Conservation (phyloP, 2,113 vertebrate genomes). For the Elgaria multicarinata region DNA sequence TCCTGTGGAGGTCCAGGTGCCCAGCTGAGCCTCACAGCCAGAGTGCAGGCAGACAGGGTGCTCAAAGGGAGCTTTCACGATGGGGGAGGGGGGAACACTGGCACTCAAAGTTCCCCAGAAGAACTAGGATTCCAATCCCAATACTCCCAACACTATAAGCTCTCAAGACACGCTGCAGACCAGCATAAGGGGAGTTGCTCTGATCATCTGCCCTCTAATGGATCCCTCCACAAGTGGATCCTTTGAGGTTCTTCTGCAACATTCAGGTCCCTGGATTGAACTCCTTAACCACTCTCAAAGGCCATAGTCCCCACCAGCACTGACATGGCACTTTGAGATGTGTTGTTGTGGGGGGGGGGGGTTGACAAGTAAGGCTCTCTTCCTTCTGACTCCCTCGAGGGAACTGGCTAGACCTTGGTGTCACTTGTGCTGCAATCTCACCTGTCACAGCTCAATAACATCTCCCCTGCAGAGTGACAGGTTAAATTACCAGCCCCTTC, state of each 20-base stretch:
- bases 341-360: too few relatives aligned
- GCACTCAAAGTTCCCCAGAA: background rate
- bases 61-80: background rate
- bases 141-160: too few relatives aligned
- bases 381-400: background rate
- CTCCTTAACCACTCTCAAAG: background rate
- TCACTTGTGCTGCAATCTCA: background rate
- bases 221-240: background rate
- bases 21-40: background rate
- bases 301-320: background rate
- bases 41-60: background rate
- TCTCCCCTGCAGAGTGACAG: slow-evolving; percentile 46
- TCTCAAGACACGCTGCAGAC: background rate
- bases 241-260: background rate
- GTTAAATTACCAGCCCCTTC: slow-evolving; percentile 36
- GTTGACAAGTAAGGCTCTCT: background rate
- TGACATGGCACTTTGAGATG: background rate
- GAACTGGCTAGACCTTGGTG: too few relatives aligned
- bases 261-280: background rate
- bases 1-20: background rate
- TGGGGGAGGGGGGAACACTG: background rate
- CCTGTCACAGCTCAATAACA: slow-evolving; percentile 40
- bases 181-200: background rate
- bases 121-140: background rate
- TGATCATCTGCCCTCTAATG: background rate